Base-by-base conservation (phyloP, 2,113 vertebrate genomes). In the Egretta garzetta region DNA sequence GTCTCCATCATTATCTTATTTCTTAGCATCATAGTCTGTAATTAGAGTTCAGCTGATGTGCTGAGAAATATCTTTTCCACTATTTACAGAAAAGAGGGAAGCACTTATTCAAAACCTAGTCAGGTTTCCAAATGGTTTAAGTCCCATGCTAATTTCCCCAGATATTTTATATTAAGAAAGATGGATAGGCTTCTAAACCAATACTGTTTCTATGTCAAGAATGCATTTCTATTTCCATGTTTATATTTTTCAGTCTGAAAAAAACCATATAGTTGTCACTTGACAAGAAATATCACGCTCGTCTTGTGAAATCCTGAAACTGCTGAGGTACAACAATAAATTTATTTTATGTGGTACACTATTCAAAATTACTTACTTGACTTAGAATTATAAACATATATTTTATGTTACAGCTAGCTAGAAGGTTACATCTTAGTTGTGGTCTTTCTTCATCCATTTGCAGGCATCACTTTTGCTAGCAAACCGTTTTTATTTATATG, bases 401-500 rank as follows among this genome's bases (percentile, higher is more conserved):
- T 67, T 95, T 96, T 93, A 85, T 41, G 6, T 71, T 82, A n/a
- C 39, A 80, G 28, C 32, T 94, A 64, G 14, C 35, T 91, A 45
- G 85, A 96, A 91, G 28, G 32, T 76, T 88, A 59, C 43, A 66
- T 95, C 77, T 97, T 80, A 91, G 53, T 73, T 85, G 24, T 79
- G 47, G 27, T 60, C 67, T 96, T 96, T 88, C 47, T 60, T 80
- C 50, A 53, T 87, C 50, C 19, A 27, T 73, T 89, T 86, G 22
- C 43, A 79, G 88, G 18, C 30, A 93, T 62, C 8, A 23, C 47
- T 94, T 95, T 83, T 94, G 28, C 41, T 93, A 91, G 14, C 37
- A 94, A 92, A 73, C 17, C 8, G 3, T n/a, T 95, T 96, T 92
- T 90, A 95, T 79, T 95, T 96, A 67, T 92, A 75, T 63, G 33